Conservation (phyloP, 2,113 vertebrate genomes). For the Globicephala melas region DNA sequence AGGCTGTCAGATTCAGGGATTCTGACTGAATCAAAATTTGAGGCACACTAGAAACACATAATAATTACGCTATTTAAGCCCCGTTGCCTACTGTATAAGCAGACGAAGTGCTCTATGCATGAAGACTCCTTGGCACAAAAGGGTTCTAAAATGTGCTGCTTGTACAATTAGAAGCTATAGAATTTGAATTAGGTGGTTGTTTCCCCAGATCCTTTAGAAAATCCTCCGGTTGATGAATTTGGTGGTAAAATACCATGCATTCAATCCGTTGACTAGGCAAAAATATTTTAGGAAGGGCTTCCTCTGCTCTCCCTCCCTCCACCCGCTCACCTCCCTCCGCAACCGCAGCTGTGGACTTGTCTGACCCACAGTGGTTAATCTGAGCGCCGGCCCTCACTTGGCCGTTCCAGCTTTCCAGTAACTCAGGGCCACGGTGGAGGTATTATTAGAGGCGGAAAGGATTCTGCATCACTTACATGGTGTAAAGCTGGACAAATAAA, state of each 20-base stretch:
- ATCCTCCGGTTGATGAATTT: constrained; percentile 48
- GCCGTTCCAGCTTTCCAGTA: constrained; percentile 70
- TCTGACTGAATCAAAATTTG: constrained; percentile 84
- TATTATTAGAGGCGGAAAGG: constrained; percentile 77
- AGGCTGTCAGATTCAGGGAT: constrained; percentile 85
- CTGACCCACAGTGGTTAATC: constrained; percentile 71
- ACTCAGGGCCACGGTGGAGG: constrained; percentile 57
- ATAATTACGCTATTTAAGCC: constrained; percentile 81
- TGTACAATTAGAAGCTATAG: constrained; percentile 48
- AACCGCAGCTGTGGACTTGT: constrained; percentile 72
- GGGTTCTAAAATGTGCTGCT: constrained; percentile 52
- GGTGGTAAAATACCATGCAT: constrained; percentile 48
- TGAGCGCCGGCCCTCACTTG: constrained; percentile 49
- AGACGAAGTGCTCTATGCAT: constrained; percentile 60
- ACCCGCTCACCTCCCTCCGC: background rate
- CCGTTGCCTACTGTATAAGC: constrained; percentile 75
- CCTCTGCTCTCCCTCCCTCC: constrained; percentile 33
- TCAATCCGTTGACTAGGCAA: constrained; percentile 66
- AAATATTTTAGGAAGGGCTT: constrained; percentile 66
- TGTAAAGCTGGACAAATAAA: constrained; percentile 77
- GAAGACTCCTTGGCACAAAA: constrained; percentile 50
- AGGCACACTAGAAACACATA: constrained; percentile 84
- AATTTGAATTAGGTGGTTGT: constrained; percentile 39
- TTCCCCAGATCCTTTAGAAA: constrained; percentile 29
- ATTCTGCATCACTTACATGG: constrained; percentile 31